Percentiles rank a stretch among this genome's conserved stretches.
These are phyloP conservation scores for Mystacides longicornis DNA, from an alignment of 2,888 invertebrate species.

Conservation along the genomic window DNA sequence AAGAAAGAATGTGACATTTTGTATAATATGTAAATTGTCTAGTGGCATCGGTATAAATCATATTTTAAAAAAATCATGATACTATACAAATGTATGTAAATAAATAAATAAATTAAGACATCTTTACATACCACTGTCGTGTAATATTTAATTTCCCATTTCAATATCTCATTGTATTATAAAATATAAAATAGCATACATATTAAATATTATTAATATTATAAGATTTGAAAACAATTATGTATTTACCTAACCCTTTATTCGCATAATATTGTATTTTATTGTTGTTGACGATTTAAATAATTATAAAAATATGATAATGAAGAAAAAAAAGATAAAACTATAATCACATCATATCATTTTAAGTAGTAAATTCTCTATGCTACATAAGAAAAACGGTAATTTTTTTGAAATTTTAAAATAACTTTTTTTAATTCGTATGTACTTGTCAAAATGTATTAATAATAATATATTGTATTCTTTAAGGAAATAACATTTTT, in stretches of 20 bases:
- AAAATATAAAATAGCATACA: not conserved
- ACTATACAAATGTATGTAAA: not conserved
- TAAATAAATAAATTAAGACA: not conserved
- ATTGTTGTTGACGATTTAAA: constrained; percentile 14
- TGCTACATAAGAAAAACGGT: constrained; percentile 17
- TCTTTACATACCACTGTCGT: not conserved
- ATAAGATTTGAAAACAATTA: not conserved
- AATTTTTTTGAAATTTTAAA: constrained; percentile 6
- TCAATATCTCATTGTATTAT: not conserved
- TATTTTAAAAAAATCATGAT: too few species aligned
- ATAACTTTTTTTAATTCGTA: not conserved
- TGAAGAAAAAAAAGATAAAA: too few species aligned
- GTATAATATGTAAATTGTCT: too few species aligned
- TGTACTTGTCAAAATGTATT: too few species aligned
- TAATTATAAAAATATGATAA: constrained; percentile 17
- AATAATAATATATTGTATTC: constrained; percentile 5
- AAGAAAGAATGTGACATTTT: too few species aligned
- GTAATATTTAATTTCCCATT: not conserved
- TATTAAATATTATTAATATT: too few species aligned
- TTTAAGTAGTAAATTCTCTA: constrained; percentile 23
- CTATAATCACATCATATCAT: constrained; percentile 27
- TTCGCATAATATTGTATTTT: constrained; percentile 5
- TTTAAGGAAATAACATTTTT: not conserved
- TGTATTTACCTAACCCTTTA: not conserved
- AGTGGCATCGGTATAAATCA: too few species aligned